Base-by-base conservation (phyloP, 2,797 vertebrate genomes). In the Sitta carolinensis region DNA sequence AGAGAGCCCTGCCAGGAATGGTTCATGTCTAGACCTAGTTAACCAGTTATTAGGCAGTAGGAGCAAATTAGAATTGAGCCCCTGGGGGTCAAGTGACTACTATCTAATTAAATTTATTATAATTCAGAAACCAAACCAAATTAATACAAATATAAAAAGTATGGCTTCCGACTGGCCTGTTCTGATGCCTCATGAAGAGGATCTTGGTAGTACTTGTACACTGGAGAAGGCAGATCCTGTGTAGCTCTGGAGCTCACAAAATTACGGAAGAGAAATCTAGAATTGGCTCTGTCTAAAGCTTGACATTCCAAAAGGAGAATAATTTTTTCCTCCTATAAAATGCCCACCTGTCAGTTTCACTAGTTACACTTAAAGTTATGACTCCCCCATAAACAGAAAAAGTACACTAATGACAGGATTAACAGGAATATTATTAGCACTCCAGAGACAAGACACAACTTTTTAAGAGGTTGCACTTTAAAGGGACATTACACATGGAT, bases 1-100 rank as follows among this genome's bases (percentile, higher is more conserved):
- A 94, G 89, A 92, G 97, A 97, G 74, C 96, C 90, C 97, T 97
- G 97, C 97, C 97, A 97, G 95, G 93, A 97, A 93, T 22, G 64
- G 94, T 97, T 97, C 96, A 94, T 94, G 96, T 97, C 96, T 96
- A 92, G 82, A 94, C 80, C 43, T 78, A 82, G 97, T 93, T 96
- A 97, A 95, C 84, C 94, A 97, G 94, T 82, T 94, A 96, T 84
- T 75, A 95, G 93, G 55, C 90, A 96, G 90, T 69, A 91, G 34
- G 19, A 95, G 63, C 93, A 97, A 97, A 97, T 96, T 96, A 96
- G 93, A 94, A 63, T n/a, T 89, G 91, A 95, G 84, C 84, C 97
- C 93, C 84, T 94, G 58, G 82, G 95, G 92, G 69, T 94, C 88
- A 97, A 97, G 86, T 80, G 88, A 90, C 96, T 92, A 97, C 87